These are phyloP conservation scores for Lysiphlebus fabarum DNA, from an alignment of 1,140 invertebrate species.

Conservation along the genomic window DNA sequence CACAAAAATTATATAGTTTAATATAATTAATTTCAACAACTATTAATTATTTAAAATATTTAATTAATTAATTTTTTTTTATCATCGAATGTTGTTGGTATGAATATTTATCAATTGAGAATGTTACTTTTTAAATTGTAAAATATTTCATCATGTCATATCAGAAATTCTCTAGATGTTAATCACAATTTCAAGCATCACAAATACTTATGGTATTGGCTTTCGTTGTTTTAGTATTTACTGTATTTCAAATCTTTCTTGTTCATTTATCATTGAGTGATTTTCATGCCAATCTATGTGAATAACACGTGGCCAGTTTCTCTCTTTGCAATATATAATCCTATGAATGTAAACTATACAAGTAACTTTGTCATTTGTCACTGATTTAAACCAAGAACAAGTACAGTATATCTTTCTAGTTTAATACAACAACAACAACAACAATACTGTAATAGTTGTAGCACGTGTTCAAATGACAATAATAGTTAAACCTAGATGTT, in stretches of 20 bases:
- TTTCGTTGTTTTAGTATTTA: background rate
- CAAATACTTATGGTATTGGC: slow-evolving; percentile 1
- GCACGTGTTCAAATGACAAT: slow-evolving; percentile 9
- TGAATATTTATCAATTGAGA: too few species aligned
- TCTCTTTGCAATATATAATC: background rate
- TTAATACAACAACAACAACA: slow-evolving; percentile 14
- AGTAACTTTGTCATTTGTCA: slow-evolving; percentile 32
- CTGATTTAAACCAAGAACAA: slow-evolving; percentile 17
- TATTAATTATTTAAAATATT: too few species aligned
- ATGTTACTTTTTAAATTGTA: too few species aligned
- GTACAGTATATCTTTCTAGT: background rate
- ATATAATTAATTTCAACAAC: too few species aligned
- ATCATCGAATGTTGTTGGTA: too few species aligned
- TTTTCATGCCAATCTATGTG: slow-evolving; percentile 3
- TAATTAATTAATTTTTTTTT: too few species aligned
- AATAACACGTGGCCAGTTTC: background rate
- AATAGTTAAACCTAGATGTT: background rate
- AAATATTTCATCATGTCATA: too few species aligned
- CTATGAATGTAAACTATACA: background rate
- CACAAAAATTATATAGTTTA: too few species aligned
- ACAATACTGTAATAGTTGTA: background rate
- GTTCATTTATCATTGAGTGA: background rate
- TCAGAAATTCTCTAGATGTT: too few species aligned
- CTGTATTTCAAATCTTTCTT: background rate
- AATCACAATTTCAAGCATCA: background rate